Evolutionary conservation across 2,888 invertebrate genomes (phyloP), one percentile per base, ranked within the genome.

Genomic region (Stenotaenia linearis): DNA sequence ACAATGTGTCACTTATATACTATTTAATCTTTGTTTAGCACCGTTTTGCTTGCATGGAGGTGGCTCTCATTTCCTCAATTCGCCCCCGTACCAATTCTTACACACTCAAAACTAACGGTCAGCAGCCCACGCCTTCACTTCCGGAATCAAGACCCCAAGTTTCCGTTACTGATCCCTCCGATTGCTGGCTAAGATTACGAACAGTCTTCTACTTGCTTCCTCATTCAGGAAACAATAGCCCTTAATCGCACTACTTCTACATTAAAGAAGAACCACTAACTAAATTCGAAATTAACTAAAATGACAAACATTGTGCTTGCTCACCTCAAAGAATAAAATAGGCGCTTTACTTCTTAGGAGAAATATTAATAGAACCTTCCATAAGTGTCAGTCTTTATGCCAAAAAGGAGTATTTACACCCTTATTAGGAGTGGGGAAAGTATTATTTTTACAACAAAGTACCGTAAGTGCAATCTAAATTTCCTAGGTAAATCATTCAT

Each of bases 121-220:
- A 69, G 69, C 28, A 69, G 69, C 69, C 69, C 28, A 69, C 25
- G 69, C 25, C 69, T n/a, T 69, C 23, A 69, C 69, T 69, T 69
- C 69, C 69, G 69, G 69, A 69, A 69, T 69, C 69, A 69, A 69
- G 69, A 69, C 69, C 69, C 69, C 69, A 69, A 69, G 69, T 69
- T 69, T 69, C 69, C 69, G 69, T 69, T 69, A 69, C 69, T 69
- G 69, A 69, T 69, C 69, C 69, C 69, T 56, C 69, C 69, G 69
- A 69, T 69, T 69, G 69, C 69, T 69, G 69, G 69, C 69, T 25
- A 69, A 69, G 69, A 69, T 69, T 69, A 69, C 69, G 25, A 69
- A 50, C 50, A 28, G 69, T 69, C 69, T 69, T 69, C 69, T n/a
- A 69, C 69, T 69, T 69, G 69, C 69, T 69, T 69, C 69, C 69